Evolutionary conservation across 2,797 vertebrate species (phyloP).

Genomic region (Bucorvus abyssinicus): DNA sequence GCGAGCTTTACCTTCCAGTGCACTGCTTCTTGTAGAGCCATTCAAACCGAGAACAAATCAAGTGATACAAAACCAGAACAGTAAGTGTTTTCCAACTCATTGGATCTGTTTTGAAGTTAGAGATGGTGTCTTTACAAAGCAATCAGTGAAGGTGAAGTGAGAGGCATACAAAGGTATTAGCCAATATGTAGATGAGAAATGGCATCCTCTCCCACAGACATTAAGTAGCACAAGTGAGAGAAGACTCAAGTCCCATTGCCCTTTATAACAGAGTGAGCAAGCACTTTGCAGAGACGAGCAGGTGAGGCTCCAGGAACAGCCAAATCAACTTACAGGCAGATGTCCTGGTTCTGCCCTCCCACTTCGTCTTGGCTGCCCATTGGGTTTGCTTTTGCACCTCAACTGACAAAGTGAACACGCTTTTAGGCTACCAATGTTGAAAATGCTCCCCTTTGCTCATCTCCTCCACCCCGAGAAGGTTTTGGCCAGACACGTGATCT

Average conservation of each 20-base stretch:
- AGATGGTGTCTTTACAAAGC: neutral
- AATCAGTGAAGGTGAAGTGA: neutral
- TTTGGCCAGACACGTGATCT: neutral
- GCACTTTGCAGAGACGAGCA: neutral
- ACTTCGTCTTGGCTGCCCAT: neutral
- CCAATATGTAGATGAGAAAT: neutral
- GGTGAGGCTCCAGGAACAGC: neutral
- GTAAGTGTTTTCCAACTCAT: neutral
- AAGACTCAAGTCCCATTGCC: neutral
- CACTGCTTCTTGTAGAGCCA: neutral
- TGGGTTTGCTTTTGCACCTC: neutral
- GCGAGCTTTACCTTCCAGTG: neutral
- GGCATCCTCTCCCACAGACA: neutral
- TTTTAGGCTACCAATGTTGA: neutral
- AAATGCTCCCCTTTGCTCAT: neutral
- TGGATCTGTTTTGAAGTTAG: neutral
- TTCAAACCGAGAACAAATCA: neutral
- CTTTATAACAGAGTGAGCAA: fast-evolving
- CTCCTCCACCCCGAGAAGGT: fast-evolving
- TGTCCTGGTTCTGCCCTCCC: neutral
- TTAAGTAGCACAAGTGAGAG: neutral
- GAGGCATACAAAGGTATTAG: neutral
- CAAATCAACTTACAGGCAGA: neutral
- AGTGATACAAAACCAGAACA: neutral
- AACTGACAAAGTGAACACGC: neutral